Percentiles rank a stretch among this genome's conserved stretches.
Evolutionary conservation across 2,797 vertebrate species (phyloP).

Genomic region (Sus cebifrons): DNA sequence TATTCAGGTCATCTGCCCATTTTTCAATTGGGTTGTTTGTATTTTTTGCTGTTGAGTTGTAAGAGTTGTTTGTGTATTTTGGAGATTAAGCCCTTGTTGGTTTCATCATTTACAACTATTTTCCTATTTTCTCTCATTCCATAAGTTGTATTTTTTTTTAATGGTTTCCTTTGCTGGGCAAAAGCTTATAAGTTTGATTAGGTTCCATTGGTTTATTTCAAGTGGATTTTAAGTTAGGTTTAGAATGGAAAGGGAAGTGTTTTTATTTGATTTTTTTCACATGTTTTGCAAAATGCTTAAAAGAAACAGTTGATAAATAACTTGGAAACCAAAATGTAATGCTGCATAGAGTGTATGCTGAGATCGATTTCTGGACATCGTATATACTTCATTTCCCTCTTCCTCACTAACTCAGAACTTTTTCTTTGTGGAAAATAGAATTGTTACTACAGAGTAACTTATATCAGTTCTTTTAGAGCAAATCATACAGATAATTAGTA

Average conservation of each 20-base stretch:
- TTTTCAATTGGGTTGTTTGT: too few relatives aligned
- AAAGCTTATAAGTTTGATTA: too few relatives aligned
- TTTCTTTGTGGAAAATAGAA: conserved; percentile 22
- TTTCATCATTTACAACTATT: too few relatives aligned
- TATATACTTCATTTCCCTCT: neutral
- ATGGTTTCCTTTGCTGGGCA: too few relatives aligned
- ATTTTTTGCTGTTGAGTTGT: too few relatives aligned
- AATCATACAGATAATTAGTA: neutral
- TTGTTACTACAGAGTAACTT: conserved; percentile 1
- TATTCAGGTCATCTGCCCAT: too few relatives aligned
- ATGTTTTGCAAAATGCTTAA: neutral
- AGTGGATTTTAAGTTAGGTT: conserved; percentile 28
- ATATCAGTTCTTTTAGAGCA: conserved; percentile 50
- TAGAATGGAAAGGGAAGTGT: neutral
- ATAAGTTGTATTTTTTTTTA: too few relatives aligned
- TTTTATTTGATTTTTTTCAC: conserved; percentile 33
- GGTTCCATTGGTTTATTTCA: neutral
- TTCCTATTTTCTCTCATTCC: too few relatives aligned
- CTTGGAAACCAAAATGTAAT: neutral
- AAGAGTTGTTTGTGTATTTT: too few relatives aligned
- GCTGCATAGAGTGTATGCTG: neutral
- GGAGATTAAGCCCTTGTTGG: too few relatives aligned
- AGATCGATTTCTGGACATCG: neutral
- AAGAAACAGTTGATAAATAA: conserved; percentile 1
- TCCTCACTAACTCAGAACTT: neutral